phyloP scores from a whole-genome alignment of 2,797 vertebrate species.

The Gadopsis marmoratus region DNA sequence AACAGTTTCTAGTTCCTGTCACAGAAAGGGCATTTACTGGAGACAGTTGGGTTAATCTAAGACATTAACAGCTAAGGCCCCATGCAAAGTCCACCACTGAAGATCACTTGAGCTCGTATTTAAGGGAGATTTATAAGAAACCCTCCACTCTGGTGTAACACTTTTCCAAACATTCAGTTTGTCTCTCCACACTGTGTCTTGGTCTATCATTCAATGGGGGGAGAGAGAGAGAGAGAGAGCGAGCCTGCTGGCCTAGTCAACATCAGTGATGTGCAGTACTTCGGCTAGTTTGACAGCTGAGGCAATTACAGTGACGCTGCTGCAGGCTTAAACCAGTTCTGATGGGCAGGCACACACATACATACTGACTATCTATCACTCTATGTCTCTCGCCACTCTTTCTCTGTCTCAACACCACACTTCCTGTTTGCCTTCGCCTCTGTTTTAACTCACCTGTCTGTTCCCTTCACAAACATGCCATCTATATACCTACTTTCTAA shows the following conservation, averaged over 20 bases:
- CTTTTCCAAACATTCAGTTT: too few relatives aligned
- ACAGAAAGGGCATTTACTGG: too few relatives aligned
- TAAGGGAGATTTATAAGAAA: too few relatives aligned
- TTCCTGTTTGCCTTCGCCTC: constrained; percentile 17
- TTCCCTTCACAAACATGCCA: constrained; percentile 31
- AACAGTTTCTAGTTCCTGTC: too few relatives aligned
- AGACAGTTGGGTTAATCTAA: too few relatives aligned
- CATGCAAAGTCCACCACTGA: too few relatives aligned
- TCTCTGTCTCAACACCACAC: constrained; percentile 11
- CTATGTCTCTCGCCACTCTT: constrained; percentile 22
- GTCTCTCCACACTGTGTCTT: too few relatives aligned
- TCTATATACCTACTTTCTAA: constrained; percentile 3
- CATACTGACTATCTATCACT: constrained; percentile 46
- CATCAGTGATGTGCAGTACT: constrained; percentile 51
- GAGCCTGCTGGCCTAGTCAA: constrained; percentile 36
- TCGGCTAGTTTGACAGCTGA: constrained; percentile 68
- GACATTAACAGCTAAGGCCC: too few relatives aligned
- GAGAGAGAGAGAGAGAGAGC: constrained; percentile 2
- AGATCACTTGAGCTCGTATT: too few relatives aligned
- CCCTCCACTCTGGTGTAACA: too few relatives aligned
- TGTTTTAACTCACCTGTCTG: constrained; percentile 27
- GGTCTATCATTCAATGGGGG: background rate
- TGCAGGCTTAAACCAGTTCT: constrained; percentile 56
- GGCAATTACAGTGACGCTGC: constrained; percentile 69
- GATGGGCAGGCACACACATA: constrained; percentile 62